A percentile compares a stretch with the other conserved stretches of the same genome.
Evolutionary conservation across 2,113 vertebrate species (phyloP).

Genomic region (Chloropsis hardwickii): DNA sequence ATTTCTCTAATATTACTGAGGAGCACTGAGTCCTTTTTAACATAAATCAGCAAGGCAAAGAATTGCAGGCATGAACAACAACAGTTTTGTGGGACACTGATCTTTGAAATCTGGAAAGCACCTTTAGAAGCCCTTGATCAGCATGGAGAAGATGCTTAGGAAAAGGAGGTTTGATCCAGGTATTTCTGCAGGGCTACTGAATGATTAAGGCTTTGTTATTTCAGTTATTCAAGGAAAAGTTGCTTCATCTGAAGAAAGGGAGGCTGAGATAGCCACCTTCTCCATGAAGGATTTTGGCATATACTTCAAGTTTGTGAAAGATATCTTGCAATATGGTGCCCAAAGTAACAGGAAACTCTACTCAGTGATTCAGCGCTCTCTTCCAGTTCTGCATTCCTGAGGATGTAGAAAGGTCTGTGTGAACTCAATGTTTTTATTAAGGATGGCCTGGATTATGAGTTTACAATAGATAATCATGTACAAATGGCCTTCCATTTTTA

Average conservation of each 20-base stretch:
- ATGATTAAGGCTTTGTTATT: neutral
- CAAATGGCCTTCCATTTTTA: conserved; percentile 46
- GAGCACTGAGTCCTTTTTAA: neutral
- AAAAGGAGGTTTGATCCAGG: neutral
- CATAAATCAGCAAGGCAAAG: conserved; percentile 1
- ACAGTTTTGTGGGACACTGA: neutral
- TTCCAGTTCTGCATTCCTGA: conserved; percentile 42
- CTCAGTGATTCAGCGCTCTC: neutral
- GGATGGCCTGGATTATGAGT: conserved; percentile 17
- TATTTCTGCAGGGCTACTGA: neutral
- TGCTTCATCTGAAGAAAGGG: neutral
- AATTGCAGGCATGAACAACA: neutral
- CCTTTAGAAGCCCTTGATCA: neutral
- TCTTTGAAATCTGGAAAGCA: neutral
- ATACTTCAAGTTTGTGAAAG: conserved; percentile 1
- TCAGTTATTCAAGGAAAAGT: neutral
- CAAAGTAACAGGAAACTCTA: conserved; percentile 28
- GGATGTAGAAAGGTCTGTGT: conserved; percentile 8
- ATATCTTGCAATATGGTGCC: neutral
- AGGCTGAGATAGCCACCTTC: neutral
- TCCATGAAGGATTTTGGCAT: neutral
- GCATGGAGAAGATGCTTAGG: accelerated
- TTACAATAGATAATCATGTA: conserved; percentile 43
- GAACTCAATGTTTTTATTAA: conserved; percentile 41
- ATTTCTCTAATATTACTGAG: neutral